Percentiles rank a stretch among this genome's conserved stretches.
These are phyloP conservation scores for Pseudomyrmex concolor DNA, from an alignment of 1,140 invertebrate genomes.

Conservation along the genomic window DNA sequence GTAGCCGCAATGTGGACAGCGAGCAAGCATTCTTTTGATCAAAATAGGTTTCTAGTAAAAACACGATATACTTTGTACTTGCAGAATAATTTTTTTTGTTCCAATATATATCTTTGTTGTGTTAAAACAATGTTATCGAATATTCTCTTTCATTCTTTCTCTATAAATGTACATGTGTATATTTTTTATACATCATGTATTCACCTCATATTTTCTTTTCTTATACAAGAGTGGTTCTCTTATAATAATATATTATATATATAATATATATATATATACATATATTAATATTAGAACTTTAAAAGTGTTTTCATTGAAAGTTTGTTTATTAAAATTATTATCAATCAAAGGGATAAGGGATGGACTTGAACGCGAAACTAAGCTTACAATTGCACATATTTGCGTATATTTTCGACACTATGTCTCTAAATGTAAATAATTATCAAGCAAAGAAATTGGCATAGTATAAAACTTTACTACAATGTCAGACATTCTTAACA, in stretches of 20 bases:
- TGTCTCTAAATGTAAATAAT: constrained; percentile 3
- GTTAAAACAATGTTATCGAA: constrained; percentile 19
- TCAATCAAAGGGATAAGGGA: no score
- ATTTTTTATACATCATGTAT: neutral
- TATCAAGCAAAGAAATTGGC: constrained; percentile 44
- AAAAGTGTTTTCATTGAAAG: no score
- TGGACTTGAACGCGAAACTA: no score
- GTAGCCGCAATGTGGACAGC: constrained; percentile 90
- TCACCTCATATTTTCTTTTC: neutral
- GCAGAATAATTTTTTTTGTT: constrained; percentile 16
- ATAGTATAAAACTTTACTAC: neutral
- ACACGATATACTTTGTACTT: no score
- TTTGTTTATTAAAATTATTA: no score
- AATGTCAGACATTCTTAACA: neutral
- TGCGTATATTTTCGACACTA: neutral
- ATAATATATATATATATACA: no score
- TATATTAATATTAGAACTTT: no score
- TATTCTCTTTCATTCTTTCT: no score
- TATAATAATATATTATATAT: no score
- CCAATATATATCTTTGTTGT: constrained; percentile 23
- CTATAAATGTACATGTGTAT: neutral
- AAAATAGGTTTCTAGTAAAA: no score
- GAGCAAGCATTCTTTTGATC: no score
- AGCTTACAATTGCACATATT: no score
- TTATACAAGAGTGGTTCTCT: neutral